phyloP scores from a whole-genome alignment of 2,797 vertebrate genomes.

The Jordanella pulchra region DNA sequence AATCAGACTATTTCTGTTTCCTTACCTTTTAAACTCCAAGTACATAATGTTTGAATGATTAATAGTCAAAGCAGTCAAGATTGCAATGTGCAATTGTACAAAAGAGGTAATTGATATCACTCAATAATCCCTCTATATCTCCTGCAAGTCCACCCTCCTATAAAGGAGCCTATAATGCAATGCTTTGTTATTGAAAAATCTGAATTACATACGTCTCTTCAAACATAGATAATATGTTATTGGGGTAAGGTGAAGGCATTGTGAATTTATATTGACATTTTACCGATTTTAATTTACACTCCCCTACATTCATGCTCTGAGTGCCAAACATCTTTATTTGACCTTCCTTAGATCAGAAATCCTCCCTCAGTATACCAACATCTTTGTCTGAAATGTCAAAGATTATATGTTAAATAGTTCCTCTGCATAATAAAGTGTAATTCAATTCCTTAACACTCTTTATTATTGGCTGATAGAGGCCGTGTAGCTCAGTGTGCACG shows the following conservation, averaged over 20 bases:
- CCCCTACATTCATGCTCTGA: slow-evolving; percentile 1
- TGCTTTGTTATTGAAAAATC: slow-evolving; percentile 62
- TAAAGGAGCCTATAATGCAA: slow-evolving; percentile 66
- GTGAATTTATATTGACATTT: slow-evolving; percentile 12
- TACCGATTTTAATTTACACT: slow-evolving; percentile 3
- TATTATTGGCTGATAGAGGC: slow-evolving; percentile 54
- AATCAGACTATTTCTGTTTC: slow-evolving; percentile 40
- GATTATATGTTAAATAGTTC: slow-evolving; percentile 11
- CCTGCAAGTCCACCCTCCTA: slow-evolving; percentile 74
- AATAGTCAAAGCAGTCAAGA: slow-evolving; percentile 66
- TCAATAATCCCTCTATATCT: slow-evolving; percentile 76
- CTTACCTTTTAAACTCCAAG: slow-evolving; percentile 27
- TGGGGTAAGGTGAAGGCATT: slow-evolving; percentile 18
- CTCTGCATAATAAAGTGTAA: slow-evolving; percentile 42
- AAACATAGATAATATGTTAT: slow-evolving; percentile 24
- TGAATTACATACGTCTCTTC: slow-evolving; percentile 52
- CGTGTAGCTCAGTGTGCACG: slow-evolving; percentile 42
- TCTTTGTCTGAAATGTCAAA: slow-evolving; percentile 32
- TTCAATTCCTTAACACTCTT: slow-evolving; percentile 46
- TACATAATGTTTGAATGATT: slow-evolving; percentile 50
- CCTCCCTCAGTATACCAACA: slow-evolving; percentile 2
- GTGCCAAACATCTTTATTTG: slow-evolving; percentile 5
- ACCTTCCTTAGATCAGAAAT: slow-evolving; percentile 12
- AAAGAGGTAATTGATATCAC: slow-evolving; percentile 76
- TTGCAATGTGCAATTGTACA: slow-evolving; percentile 72